Conservation (phyloP, 2,113 vertebrate genomes). For the Oncorhynchus nerka region DNA sequence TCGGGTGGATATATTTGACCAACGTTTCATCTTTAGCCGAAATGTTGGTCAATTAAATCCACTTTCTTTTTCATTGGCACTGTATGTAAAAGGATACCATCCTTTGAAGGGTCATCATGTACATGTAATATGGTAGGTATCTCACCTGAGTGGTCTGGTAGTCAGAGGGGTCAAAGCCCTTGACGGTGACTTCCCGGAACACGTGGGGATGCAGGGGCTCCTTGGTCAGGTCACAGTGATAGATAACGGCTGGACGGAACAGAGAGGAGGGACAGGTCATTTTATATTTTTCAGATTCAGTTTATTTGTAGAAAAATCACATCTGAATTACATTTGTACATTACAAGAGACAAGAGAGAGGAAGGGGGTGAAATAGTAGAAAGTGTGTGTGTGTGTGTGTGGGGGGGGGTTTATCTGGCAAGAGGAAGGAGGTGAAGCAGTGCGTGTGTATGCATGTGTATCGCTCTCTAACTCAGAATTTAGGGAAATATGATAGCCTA, state of each 20-base stretch:
- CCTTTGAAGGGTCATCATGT: neutral
- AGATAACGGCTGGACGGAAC: constrained; percentile 78
- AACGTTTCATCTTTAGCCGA: too few species aligned
- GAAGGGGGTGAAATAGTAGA: too few species aligned
- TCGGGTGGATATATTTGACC: too few species aligned
- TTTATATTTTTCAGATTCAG: neutral
- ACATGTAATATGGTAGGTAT: neutral
- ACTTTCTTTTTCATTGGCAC: too few species aligned
- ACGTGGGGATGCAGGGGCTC: constrained; percentile 71
- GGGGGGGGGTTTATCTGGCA: neutral
- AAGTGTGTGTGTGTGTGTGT: neutral
- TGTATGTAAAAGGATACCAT: too few species aligned
- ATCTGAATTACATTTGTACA: too few species aligned
- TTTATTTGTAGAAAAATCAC: too few species aligned
- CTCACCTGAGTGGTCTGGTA: constrained; percentile 95
- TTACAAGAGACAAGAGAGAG: too few species aligned
- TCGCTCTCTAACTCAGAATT: too few species aligned
- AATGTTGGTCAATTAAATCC: too few species aligned
- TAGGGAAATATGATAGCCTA: too few species aligned
- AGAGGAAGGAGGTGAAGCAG: constrained; percentile 43
- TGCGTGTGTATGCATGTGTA: too few species aligned
- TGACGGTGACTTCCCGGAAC: constrained; percentile 92
- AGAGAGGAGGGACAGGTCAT: neutral
- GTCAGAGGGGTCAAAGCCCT: constrained; percentile 89
- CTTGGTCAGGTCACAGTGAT: constrained; percentile 76